A percentile compares a stretch with the other conserved stretches of the same genome.
Conservation (phyloP, 2,888 invertebrate genomes). For the Pachymerium ferrugineum region DNA sequence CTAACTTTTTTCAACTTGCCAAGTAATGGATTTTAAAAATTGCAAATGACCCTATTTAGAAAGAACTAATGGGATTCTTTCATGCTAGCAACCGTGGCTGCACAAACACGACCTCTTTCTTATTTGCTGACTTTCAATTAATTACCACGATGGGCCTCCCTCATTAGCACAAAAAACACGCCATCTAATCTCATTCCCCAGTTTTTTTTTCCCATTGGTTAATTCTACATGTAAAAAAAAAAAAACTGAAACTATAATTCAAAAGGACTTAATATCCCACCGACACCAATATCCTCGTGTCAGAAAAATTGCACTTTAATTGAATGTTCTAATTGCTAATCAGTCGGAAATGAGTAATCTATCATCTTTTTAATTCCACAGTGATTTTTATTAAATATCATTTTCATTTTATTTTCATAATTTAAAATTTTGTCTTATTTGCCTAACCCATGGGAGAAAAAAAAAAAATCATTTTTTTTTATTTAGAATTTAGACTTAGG, state of each 20-base stretch:
- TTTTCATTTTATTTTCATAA: too few relatives aligned
- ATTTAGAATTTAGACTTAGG: neutral
- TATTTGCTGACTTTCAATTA: constrained; percentile 27
- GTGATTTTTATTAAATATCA: too few relatives aligned
- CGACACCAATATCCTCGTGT: neutral
- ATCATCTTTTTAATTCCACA: too few relatives aligned
- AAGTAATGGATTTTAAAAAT: constrained; percentile 22
- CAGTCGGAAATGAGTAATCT: too few relatives aligned
- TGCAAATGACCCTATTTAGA: constrained; percentile 23
- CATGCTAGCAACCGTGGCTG: constrained; percentile 16
- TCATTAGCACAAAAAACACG: constrained; percentile 24
- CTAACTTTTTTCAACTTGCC: neutral
- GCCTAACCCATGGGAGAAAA: too few relatives aligned
- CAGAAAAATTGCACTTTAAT: neutral
- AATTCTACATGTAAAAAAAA: neutral
- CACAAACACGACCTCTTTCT: constrained; percentile 27
- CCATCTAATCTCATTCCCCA: constrained; percentile 7
- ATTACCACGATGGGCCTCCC: constrained; percentile 16
- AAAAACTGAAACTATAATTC: too few relatives aligned
- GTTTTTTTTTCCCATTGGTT: neutral
- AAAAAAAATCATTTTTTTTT: neutral
- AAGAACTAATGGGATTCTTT: constrained; percentile 16
- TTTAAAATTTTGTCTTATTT: too few relatives aligned
- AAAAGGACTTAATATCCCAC: neutral
- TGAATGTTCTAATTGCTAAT: neutral